phyloP scores from a whole-genome alignment of 2,113 vertebrate genomes.

The Butastur rufipennis region DNA sequence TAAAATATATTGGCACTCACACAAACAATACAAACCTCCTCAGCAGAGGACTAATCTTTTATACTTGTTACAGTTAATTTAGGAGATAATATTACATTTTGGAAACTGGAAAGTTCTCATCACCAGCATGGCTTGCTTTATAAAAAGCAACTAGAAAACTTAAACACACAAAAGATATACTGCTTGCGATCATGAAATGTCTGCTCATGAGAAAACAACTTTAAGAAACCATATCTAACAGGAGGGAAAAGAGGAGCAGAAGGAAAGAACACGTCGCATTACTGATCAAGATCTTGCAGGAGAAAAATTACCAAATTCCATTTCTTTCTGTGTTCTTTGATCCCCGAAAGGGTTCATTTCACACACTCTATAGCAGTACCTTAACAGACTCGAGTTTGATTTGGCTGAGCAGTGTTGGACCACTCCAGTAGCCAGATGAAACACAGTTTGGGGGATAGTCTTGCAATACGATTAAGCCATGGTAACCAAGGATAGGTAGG shows the following conservation, averaged over 20 bases:
- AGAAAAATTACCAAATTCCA: background rate
- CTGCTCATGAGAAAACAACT: background rate
- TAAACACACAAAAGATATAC: background rate
- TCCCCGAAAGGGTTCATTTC: background rate
- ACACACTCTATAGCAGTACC: background rate
- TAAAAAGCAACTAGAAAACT: background rate
- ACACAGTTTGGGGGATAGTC: background rate
- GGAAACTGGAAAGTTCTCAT: background rate
- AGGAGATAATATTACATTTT: background rate
- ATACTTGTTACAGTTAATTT: background rate
- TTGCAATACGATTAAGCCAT: accelerated
- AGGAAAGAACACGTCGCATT: background rate
- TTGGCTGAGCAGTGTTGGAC: background rate
- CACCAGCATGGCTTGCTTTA: background rate
- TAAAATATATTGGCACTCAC: background rate
- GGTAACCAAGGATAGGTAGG: background rate
- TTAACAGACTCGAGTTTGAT: too few relatives aligned
- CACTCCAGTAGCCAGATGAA: background rate
- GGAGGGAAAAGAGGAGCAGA: background rate
- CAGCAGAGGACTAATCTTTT: background rate
- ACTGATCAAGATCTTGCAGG: background rate
- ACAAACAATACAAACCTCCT: background rate
- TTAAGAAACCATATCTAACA: background rate
- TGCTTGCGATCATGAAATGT: background rate
- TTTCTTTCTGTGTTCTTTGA: background rate